Percentiles rank a stretch among this genome's conserved stretches.
These are phyloP conservation scores for Craseonycteris thonglongyai DNA, from an alignment of 2,113 vertebrate genomes.

Conservation along the genomic window DNA sequence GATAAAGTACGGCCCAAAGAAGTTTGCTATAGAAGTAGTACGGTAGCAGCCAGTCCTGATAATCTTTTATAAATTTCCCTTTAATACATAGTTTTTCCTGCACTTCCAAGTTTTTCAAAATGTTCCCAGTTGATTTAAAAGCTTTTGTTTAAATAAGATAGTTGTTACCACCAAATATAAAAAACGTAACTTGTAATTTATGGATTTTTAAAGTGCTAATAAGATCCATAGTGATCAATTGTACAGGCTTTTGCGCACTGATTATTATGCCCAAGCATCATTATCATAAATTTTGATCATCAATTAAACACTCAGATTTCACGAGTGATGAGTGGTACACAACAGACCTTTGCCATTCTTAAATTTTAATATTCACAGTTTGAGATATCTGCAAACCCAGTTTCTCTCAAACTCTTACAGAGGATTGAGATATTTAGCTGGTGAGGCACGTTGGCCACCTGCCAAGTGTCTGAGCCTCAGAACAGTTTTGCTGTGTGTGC, in stretches of 20 bases:
- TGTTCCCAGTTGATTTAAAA: neutral
- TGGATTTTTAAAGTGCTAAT: neutral
- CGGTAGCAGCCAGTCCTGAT: neutral
- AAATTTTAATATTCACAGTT: neutral
- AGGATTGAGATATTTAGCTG: neutral
- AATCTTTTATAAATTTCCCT: neutral
- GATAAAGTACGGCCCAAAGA: neutral
- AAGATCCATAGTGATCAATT: neutral
- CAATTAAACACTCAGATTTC: neutral
- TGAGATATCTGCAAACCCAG: neutral
- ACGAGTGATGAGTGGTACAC: neutral
- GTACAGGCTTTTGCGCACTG: neutral
- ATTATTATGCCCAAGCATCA: neutral
- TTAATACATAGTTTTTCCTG: neutral
- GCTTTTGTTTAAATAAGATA: slow-evolving; percentile 2
- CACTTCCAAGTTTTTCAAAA: slow-evolving; percentile 12
- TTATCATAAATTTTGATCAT: neutral
- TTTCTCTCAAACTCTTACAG: neutral
- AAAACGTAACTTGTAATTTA: neutral
- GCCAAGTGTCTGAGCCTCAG: neutral
- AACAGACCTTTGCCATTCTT: neutral
- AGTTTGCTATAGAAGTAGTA: neutral
- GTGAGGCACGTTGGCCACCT: neutral
- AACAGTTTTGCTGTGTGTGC: neutral
- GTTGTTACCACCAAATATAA: neutral